Evolutionary conservation across 2,797 vertebrate species (phyloP).

Genomic region (Alosa sapidissima): DNA sequence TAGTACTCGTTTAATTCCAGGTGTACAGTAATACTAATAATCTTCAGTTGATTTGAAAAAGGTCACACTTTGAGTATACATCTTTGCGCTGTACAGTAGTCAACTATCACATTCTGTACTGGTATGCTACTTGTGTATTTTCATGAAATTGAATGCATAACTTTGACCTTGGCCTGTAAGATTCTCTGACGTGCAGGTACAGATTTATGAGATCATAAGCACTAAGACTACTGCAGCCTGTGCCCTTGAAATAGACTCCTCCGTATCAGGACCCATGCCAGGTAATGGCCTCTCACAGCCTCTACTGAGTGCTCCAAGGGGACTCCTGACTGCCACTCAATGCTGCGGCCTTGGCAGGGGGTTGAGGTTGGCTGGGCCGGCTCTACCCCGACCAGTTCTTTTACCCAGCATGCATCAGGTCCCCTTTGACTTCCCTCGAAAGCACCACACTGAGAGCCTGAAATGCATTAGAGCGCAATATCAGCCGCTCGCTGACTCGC

Average conservation of each 20-base stretch:
- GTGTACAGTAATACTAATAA: neutral
- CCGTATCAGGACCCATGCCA: neutral
- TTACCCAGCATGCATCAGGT: neutral
- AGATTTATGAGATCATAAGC: neutral
- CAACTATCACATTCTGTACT: neutral
- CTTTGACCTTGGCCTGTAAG: neutral
- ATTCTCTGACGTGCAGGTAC: neutral
- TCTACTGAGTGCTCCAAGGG: neutral
- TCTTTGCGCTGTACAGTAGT: neutral
- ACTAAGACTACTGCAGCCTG: neutral
- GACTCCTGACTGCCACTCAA: neutral
- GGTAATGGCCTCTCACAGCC: neutral
- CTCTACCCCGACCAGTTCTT: neutral
- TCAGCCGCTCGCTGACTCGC: neutral
- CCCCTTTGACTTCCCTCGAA: neutral
- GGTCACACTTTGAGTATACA: neutral
- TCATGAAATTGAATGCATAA: neutral
- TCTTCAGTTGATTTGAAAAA: neutral
- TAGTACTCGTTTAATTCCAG: neutral
- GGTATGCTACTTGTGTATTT: neutral
- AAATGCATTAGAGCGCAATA: neutral
- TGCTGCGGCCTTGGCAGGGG: neutral
- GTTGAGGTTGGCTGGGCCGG: neutral
- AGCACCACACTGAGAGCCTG: neutral
- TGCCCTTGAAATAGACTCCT: neutral